Evolutionary conservation across 2,888 invertebrate species (phyloP).

Genomic region (Danaus chrysippus): DNA sequence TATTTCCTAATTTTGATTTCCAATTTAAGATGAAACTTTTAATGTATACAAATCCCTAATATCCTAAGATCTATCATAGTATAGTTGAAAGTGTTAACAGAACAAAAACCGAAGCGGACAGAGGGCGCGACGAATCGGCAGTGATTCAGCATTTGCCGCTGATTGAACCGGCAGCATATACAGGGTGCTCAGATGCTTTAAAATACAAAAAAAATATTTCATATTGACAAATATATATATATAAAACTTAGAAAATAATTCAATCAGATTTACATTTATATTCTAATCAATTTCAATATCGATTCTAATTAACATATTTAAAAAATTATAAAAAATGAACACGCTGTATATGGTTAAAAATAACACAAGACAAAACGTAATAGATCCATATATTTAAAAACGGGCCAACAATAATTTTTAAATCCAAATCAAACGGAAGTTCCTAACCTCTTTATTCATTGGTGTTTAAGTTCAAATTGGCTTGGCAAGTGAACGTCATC

Average conservation of each 20-base stretch:
- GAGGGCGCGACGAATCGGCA: slow-evolving; percentile 66
- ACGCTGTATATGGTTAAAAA: slow-evolving; percentile 50
- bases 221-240: background rate
- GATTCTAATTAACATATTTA: background rate
- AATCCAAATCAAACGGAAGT: slow-evolving; percentile 34
- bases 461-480: slow-evolving; percentile 41
- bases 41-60: background rate
- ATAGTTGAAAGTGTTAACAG: slow-evolving; percentile 33
- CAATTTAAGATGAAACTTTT: background rate
- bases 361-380: slow-evolving; percentile 60
- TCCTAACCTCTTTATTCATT: slow-evolving; percentile 35
- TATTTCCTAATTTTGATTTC: background rate
- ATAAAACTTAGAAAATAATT: slow-evolving; percentile 1
- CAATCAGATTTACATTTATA: background rate
- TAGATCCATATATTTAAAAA: slow-evolving; percentile 68
- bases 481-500: slow-evolving; percentile 15
- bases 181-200: slow-evolving; percentile 41
- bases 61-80: background rate
- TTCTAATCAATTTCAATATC: no score
- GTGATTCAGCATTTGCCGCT: slow-evolving; percentile 64
- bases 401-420: slow-evolving; percentile 47
- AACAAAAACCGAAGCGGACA: slow-evolving; percentile 61
- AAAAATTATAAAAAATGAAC: slow-evolving; percentile 33
- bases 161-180: slow-evolving; percentile 64
- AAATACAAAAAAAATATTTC: background rate